phyloP scores from a whole-genome alignment of 2,888 invertebrate genomes.

The Allygus modestus region DNA sequence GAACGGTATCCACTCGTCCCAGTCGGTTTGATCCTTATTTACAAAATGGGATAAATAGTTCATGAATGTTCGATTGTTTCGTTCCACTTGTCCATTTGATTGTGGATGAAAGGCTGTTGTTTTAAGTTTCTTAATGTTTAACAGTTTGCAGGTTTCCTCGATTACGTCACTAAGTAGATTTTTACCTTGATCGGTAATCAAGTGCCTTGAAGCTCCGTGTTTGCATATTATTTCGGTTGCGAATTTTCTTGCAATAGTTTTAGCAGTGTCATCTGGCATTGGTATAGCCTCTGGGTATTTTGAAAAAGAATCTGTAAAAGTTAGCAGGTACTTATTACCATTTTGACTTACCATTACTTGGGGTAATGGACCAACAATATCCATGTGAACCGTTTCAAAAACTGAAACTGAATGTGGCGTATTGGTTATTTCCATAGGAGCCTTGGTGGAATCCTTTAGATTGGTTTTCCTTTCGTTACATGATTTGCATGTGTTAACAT shows the following conservation, averaged over 20 bases:
- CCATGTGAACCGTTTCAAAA: neutral
- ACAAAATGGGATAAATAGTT: slow-evolving; percentile 72
- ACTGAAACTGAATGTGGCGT: neutral
- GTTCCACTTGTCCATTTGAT: slow-evolving; percentile 71
- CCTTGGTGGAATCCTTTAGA: neutral
- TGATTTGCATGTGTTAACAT: neutral
- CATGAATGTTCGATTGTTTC: slow-evolving; percentile 71
- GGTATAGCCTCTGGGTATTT: neutral
- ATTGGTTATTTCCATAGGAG: neutral
- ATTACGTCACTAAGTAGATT: slow-evolving; percentile 60
- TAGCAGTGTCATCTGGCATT: neutral
- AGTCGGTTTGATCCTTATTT: slow-evolving; percentile 69
- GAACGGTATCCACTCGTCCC: slow-evolving; percentile 71
- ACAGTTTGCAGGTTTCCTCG: neutral
- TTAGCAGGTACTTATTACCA: neutral
- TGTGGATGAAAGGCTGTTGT: slow-evolving; percentile 67
- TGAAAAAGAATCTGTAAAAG: neutral
- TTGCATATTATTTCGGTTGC: neutral
- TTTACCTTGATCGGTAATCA: neutral
- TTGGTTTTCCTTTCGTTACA: neutral
- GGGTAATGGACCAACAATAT: neutral
- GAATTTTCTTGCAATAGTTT: neutral
- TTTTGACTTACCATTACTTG: neutral
- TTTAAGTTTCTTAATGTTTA: neutral
- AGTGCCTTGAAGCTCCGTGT: neutral